Evolutionary conservation across 2,797 vertebrate species (phyloP).

Genomic region (Macrochelys suwanniensis): DNA sequence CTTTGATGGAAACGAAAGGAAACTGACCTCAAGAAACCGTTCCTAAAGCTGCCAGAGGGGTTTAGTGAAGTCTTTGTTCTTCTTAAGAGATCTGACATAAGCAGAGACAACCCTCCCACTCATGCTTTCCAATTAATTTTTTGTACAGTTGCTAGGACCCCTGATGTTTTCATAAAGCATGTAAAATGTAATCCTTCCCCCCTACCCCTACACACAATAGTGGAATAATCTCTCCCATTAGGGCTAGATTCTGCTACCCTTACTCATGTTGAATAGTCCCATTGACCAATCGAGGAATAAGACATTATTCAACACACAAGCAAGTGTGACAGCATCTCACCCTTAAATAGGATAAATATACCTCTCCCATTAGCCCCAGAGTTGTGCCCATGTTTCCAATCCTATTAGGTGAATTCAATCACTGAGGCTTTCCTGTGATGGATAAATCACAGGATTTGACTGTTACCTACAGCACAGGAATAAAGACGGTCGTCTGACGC

Average conservation of each 20-base stretch:
- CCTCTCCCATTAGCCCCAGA: not conserved
- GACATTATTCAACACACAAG: not conserved
- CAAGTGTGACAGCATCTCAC: not conserved
- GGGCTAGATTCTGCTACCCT: not conserved
- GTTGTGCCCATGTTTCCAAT: accelerated
- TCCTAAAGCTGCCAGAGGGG: not conserved
- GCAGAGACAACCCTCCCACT: not conserved
- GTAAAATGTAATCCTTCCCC: not conserved
- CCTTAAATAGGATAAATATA: not conserved
- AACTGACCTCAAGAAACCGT: not conserved
- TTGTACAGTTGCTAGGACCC: not conserved
- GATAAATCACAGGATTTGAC: slow-evolving; percentile 8
- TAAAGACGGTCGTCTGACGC: not conserved
- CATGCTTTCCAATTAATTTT: not conserved
- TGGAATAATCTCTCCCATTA: not conserved
- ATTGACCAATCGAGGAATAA: not conserved
- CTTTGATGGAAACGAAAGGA: not conserved
- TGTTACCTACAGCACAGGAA: not conserved
- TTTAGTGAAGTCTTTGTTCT: not conserved
- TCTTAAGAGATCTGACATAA: not conserved
- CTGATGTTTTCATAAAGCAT: not conserved
- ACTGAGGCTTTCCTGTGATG: not conserved
- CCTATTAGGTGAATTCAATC: not conserved
- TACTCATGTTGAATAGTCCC: not conserved
- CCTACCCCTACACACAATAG: not conserved